Evolutionary conservation across 2,113 vertebrate species (phyloP).

Genomic region (Heteronetta atricapilla): DNA sequence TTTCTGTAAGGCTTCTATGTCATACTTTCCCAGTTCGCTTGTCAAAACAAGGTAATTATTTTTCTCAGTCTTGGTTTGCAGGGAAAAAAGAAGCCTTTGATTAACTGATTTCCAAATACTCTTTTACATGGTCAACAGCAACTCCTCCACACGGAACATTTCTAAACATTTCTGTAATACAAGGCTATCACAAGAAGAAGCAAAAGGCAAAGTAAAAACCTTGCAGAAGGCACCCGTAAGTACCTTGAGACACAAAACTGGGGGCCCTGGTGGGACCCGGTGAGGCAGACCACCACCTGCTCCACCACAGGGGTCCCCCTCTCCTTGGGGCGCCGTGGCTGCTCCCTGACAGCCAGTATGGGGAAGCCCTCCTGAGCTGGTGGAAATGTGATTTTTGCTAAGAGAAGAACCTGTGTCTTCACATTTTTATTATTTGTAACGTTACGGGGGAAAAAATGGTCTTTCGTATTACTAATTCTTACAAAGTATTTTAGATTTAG

Average conservation of each 20-base stretch:
- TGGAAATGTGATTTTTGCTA: not conserved
- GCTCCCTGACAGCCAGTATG: not conserved
- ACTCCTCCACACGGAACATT: not conserved
- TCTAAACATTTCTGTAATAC: not conserved
- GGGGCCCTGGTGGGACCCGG: no score
- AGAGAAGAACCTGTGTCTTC: not conserved
- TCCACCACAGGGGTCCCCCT: no score
- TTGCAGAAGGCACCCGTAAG: not conserved
- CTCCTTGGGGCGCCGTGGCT: no score
- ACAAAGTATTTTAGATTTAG: not conserved
- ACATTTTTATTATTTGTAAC: not conserved
- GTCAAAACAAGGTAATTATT: constrained; percentile 72
- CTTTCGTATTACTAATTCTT: not conserved
- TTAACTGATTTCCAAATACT: constrained; percentile 10
- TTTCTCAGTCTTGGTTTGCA: constrained; percentile 20
- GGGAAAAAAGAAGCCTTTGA: not conserved
- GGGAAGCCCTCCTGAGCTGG: rapidly evolving
- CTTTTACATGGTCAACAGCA: constrained; percentile 17
- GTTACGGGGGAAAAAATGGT: not conserved
- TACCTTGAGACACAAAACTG: not conserved
- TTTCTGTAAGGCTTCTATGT: constrained; percentile 46
- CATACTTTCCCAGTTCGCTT: constrained; percentile 46
- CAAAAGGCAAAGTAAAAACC: not conserved
- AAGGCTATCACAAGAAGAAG: not conserved
- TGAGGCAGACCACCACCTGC: no score